Percentiles rank a stretch among this genome's conserved stretches.
phyloP scores from a whole-genome alignment of 2,888 invertebrate genomes.

The Pseudococcus viburni region DNA sequence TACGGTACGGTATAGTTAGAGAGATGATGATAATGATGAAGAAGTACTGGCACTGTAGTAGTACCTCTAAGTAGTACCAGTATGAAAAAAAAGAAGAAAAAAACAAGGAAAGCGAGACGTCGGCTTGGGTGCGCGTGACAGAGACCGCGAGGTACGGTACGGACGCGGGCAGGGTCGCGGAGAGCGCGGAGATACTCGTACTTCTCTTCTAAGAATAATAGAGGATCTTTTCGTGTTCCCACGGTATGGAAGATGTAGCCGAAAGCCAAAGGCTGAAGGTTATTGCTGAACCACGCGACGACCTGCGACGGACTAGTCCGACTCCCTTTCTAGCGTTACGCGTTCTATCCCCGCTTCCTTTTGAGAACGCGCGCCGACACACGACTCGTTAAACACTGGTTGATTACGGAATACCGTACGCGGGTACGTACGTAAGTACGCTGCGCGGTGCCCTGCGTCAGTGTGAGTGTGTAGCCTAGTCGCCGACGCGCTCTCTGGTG shows the following conservation, averaged over 20 bases:
- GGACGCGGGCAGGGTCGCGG: neutral
- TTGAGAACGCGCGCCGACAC: constrained; percentile 66
- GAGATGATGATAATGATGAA: constrained; percentile 24
- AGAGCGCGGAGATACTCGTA: neutral
- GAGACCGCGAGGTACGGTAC: neutral
- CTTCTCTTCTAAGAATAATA: constrained; percentile 60
- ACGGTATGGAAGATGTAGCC: constrained; percentile 62
- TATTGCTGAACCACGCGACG: constrained; percentile 66
- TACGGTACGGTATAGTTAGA: constrained; percentile 16
- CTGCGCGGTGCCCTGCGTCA: neutral
- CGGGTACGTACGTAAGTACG: neutral
- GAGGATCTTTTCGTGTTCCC: constrained; percentile 58
- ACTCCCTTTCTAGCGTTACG: constrained; percentile 25
- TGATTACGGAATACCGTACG: constrained; percentile 46
- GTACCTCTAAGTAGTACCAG: neutral
- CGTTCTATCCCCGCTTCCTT: constrained; percentile 46
- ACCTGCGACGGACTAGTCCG: constrained; percentile 63
- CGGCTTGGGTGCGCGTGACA: neutral
- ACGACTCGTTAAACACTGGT: constrained; percentile 61
- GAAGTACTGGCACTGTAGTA: neutral
- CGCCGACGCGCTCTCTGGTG: neutral
- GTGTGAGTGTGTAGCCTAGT: neutral
- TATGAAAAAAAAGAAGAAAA: neutral
- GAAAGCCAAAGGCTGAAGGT: constrained; percentile 64
- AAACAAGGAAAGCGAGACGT: neutral